Base-by-base conservation (phyloP, 2,113 vertebrate genomes). In the Heliornis fulica region DNA sequence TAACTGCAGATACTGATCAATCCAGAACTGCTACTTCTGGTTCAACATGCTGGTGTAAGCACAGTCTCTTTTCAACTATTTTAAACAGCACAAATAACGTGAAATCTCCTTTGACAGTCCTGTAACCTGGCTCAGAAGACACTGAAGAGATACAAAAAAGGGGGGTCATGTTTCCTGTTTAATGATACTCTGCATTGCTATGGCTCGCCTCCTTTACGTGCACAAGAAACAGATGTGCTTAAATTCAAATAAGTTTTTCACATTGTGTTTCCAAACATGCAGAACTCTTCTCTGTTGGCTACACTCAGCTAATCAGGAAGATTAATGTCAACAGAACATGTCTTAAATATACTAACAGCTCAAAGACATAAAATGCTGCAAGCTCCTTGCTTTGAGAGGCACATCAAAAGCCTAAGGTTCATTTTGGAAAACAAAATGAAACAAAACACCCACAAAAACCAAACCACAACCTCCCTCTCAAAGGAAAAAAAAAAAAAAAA, bases 81-180 rank as follows among this genome's bases (percentile, higher is more conserved):
- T 66, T 54, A 59, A 80, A 74, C 3, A 48, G 17, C 29, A 29
- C 65, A 31, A 59, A 4, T 28, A 41, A 50, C 2, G 1, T 36
- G 9, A 40, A 64, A 85, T 80, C 26, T 87, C 56, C 28, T 53
- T 61, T 41, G 68, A 29, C 7, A 23, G 3, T 43, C 25, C 48
- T 50, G 11, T 23, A 26, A 71, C 14, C 16, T 64, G 15, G 5
- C 26, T 90, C 38, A 64, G 41, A 74, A 70, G 15, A n/a, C 2
- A 31, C 4, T 23, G 13, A 41, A 75, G 45, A 15, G 28, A 51
- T 41, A 1, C 3, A 15, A 54, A 82, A 41, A 11, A 0, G 2
- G 66, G 3, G 54, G 75, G 79, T 71, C 32, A 20, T 56, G 1
- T 46, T 88, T 92, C 3, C 8, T 76, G 7, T 5, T 50, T 41